Percentiles rank a stretch among this genome's conserved stretches.
phyloP scores from a whole-genome alignment of 2,113 vertebrate genomes.

The Stigmatopora nigra region DNA sequence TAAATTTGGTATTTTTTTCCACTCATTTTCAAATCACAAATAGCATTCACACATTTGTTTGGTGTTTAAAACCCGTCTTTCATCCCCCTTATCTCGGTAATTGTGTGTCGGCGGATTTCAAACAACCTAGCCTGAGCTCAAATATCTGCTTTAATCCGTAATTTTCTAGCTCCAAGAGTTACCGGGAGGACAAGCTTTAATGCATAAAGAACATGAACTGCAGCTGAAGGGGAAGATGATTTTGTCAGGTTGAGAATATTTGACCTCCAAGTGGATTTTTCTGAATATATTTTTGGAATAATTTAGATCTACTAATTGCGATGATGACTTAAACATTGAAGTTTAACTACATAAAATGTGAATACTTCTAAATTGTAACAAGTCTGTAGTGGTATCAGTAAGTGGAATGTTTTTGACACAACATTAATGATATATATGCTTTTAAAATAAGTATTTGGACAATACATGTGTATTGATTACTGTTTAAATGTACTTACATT shows the following conservation, averaged over 20 bases:
- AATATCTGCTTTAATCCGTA: neutral
- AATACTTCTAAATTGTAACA: neutral
- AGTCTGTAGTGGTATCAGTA: neutral
- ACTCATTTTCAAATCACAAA: neutral
- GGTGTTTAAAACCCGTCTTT: conserved; percentile 25
- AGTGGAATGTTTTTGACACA: neutral
- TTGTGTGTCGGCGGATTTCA: neutral
- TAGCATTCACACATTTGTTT: conserved; percentile 19
- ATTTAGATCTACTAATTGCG: neutral
- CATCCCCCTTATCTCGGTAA: neutral
- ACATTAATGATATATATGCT: neutral
- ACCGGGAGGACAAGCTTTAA: neutral
- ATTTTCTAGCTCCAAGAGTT: neutral
- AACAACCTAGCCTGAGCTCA: neutral
- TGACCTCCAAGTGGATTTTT: neutral
- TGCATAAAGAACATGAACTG: neutral
- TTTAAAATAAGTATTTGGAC: no score
- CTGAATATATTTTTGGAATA: neutral
- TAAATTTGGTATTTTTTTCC: neutral
- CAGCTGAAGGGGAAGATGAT: neutral
- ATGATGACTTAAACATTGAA: neutral
- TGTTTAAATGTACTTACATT: neutral
- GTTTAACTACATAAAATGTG: neutral
- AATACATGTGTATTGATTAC: neutral
- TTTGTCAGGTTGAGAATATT: neutral